phyloP scores from a whole-genome alignment of 1,140 invertebrate species.

The Drosophila lacteicornis region DNA sequence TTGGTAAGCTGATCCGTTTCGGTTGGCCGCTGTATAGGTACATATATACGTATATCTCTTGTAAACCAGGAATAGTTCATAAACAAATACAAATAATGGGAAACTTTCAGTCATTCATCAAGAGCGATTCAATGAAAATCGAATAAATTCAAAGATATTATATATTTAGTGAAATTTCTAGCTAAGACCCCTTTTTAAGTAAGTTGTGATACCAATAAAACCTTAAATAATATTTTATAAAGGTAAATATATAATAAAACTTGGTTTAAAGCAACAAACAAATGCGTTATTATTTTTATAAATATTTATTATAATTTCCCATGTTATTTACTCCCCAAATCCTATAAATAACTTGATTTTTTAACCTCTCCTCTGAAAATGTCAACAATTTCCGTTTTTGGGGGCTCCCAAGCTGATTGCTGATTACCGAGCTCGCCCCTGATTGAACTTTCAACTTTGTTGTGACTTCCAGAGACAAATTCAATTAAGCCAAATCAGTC shows the following conservation, averaged over 20 bases:
- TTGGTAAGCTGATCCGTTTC: constrained; percentile 65
- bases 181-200: too few relatives aligned
- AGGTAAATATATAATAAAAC: too few relatives aligned
- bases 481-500: constrained; percentile 68
- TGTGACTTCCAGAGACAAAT: constrained; percentile 41
- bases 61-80: constrained; percentile 20
- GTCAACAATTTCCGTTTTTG: constrained; percentile 6
- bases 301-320: too few relatives aligned
- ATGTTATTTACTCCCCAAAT: neutral
- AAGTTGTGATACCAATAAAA: too few relatives aligned
- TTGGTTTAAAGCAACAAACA: too few relatives aligned
- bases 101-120: constrained; percentile 19
- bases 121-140: constrained; percentile 6
- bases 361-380: neutral
- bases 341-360: neutral
- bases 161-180: too few relatives aligned
- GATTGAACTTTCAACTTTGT: constrained; percentile 42
- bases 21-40: constrained; percentile 13
- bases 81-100: constrained; percentile 2
- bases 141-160: too few relatives aligned
- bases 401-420: neutral
- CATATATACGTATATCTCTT: neutral
- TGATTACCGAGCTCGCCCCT: neutral
- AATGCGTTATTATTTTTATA: too few relatives aligned
- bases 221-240: too few relatives aligned